Evolutionary conservation across 2,113 vertebrate genomes (phyloP), one percentile per base, ranked within the genome.

Genomic region (Alligator sinensis): DNA sequence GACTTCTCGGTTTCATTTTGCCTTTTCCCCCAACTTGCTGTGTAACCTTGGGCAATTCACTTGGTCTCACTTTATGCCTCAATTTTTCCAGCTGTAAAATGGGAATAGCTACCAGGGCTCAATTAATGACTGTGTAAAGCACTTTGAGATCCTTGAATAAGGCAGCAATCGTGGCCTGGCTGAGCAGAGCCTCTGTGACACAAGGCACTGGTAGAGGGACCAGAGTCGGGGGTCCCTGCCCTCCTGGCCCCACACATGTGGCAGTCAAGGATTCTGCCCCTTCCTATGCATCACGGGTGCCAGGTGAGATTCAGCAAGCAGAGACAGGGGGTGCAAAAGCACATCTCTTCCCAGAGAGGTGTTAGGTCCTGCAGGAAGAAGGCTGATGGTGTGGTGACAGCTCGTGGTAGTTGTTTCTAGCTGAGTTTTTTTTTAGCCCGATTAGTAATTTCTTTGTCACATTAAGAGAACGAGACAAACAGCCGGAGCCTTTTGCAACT

Each of bases 401-500:
- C 72, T 90, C 25, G 9, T 9, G 3, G 34, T 16, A 16, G 4
- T 92, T 4, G 22, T 66, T 1, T 77, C 76, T 61, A 0, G 76
- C 47, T 85, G 9, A 0, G 0, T 2, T 83, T 70, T 84, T 61
- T 60, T 68, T 75, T 83, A 19, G 72, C 88, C 70, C 5, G 0
- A 0, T 10, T 3, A 5, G 77, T 77, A 57, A 0, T 82, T 83
- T 77, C 72, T 21, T 63, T 1, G n/a, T 61, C 57, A 79, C 68
- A 70, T 63, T 21, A 79, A 91, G 81, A 74, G n/a, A 91, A 94
- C 74, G 82, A 84, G 60, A 3, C 60, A 16, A 90, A 74, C 87
- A 30, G 84, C 55, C 47, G 84, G 81, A 80, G 87, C 28, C 24
- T 78, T 94, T 85, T 80, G 94, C 89, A 95, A 93, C 95, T 96